Base-by-base conservation (phyloP, 2,797 vertebrate genomes). In the Neosilurus mollespiculum region DNA sequence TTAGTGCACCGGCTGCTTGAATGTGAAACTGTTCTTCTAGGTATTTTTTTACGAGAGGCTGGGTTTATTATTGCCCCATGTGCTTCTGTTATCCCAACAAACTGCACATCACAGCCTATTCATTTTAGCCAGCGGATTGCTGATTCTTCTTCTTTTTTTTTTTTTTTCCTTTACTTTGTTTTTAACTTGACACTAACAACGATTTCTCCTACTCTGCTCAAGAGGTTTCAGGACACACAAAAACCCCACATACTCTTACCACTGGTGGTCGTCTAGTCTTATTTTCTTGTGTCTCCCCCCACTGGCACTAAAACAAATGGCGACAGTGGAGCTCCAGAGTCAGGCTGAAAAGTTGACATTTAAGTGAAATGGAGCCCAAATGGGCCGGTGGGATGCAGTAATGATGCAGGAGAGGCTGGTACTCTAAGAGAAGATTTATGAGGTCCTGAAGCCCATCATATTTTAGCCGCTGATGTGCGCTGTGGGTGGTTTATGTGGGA, bases 331-430 rank as follows among this genome's bases (percentile, higher is more conserved):
- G 89, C 85, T 89, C 71, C 76, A 83, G 43, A 84, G 61, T 81
- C 85, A 88, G 90, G 87, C 89, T 88, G 90, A 93, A 93, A 93
- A 93, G 91, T 93, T 94, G 94, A 94, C 93, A 94, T 95, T 95
- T 94, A 94, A 92, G 93, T 94, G 94, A 94, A 94, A 94, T 93
- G 92, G 93, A 92, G 91, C 92, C 93, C 90, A 93, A 94, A 93
- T 89, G 91, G 94, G 91, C 93, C 90, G 83, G 90, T 65, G 94
- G 93, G 93, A 93, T 89, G 90, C 90, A 88, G 93, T 93, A 94
- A 95, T 91, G 91, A 94, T 91, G 92, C 91, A 89, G 91, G 91
- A 88, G 91, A 93, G 92, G 87, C 89, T 88, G 86, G 82, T 77
- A 87, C 83, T 88, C 80, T 93, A 92, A 93, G 94, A 91, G 90